Percentiles rank a stretch among this genome's conserved stretches.
Conservation (phyloP, 2,113 vertebrate genomes). For the Lepus timidus region DNA sequence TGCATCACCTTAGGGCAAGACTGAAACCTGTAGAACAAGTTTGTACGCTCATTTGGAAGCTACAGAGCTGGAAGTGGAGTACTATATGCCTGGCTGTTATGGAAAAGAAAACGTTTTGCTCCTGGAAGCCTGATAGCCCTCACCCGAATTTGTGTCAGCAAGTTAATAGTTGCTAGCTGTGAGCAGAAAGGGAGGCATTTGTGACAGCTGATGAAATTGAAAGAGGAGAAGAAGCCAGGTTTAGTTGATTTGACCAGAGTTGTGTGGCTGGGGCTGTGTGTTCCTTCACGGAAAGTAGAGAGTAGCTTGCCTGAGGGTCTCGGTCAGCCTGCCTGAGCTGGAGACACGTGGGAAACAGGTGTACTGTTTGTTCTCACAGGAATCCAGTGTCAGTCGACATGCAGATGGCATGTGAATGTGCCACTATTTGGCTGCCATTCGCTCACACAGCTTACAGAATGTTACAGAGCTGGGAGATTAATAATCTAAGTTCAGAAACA, state of each 20-base stretch:
- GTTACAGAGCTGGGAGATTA: neutral
- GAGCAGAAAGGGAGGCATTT: neutral
- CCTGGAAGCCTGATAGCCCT: neutral
- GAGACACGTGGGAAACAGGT: neutral
- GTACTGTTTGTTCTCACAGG: neutral
- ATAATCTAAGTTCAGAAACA: neutral
- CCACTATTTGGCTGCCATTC: neutral
- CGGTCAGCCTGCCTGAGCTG: neutral
- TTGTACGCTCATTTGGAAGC: conserved; percentile 12
- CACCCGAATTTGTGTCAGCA: conserved; percentile 20
- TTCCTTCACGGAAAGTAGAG: neutral
- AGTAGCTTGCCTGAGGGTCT: neutral
- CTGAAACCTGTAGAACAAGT: neutral
- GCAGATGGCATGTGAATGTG: neutral
- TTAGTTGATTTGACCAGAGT: neutral
- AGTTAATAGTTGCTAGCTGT: conserved; percentile 28
- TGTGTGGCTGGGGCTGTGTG: neutral
- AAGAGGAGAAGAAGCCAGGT: neutral
- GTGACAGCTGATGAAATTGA: neutral
- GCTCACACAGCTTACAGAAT: neutral
- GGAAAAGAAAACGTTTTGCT: neutral
- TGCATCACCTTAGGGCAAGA: neutral
- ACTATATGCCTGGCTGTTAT: neutral
- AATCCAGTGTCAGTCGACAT: conserved; percentile 2
- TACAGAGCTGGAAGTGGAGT: neutral